These are phyloP conservation scores for Neoniphon sammara DNA, from an alignment of 2,797 vertebrate species.

Conservation along the genomic window DNA sequence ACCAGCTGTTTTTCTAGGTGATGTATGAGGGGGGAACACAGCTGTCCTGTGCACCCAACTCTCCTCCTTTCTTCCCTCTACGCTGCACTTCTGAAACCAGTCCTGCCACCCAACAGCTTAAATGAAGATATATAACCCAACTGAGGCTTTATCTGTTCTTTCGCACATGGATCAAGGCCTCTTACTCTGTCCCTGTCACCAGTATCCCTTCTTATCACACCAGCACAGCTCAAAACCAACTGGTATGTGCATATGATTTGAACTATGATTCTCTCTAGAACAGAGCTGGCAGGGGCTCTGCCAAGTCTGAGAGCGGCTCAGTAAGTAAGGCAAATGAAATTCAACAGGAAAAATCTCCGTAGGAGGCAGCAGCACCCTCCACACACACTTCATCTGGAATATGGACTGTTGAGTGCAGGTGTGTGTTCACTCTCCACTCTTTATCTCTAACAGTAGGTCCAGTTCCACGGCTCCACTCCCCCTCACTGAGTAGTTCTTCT, in stretches of 20 bases:
- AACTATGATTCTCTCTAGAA: constrained; percentile 1
- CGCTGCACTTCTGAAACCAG: constrained; percentile 6
- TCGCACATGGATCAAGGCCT: not conserved
- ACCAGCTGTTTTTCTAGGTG: constrained; percentile 71
- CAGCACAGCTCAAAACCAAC: constrained; percentile 11
- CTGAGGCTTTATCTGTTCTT: constrained; percentile 15
- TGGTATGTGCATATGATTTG: constrained; percentile 7
- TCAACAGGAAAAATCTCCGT: constrained; percentile 32
- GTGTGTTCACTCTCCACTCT: constrained; percentile 11
- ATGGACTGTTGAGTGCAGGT: constrained; percentile 17
- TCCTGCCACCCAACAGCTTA: not conserved
- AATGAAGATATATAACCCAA: constrained; percentile 9
- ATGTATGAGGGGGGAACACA: constrained; percentile 61
- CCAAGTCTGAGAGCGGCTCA: constrained; percentile 31
- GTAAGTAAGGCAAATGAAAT: constrained; percentile 49
- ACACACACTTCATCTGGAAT: constrained; percentile 45
- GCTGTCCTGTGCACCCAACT: constrained; percentile 39
- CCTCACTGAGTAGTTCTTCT: constrained; percentile 21
- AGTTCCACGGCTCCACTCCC: constrained; percentile 6
- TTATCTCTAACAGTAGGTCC: constrained; percentile 17
- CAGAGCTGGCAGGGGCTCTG: constrained; percentile 6
- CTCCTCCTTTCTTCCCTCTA: constrained; percentile 25
- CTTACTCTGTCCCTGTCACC: constrained; percentile 3
- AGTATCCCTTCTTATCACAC: constrained; percentile 14
- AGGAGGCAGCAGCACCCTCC: constrained; percentile 2